phyloP scores from a whole-genome alignment of 2,113 vertebrate genomes.

The human (Homo sapiens) region GRCh38 chr6:10820001-10820500 shows the following conservation, averaged over 20 bases:
- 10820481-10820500: background rate
- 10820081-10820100: too few species aligned
- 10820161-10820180: background rate
- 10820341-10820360: background rate
- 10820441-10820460: background rate
- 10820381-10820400: background rate
- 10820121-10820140: background rate
- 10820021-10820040: too few species aligned
- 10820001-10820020: too few species aligned
- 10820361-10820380: background rate
- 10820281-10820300: background rate
- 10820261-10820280: background rate
- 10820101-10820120: too few species aligned
- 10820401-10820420: too few species aligned
- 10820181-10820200: slow-evolving; percentile 1
- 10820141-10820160: background rate
- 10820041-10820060: too few species aligned
- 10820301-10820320: background rate
- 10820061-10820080: too few species aligned
- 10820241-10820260: background rate
- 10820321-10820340: background rate
- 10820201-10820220: background rate
- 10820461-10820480: background rate
- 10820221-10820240: background rate
- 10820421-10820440: background rate